Percentiles rank a stretch among this genome's conserved stretches.
Conservation (phyloP, 2,113 vertebrate genomes). For the Garra rufa region DNA sequence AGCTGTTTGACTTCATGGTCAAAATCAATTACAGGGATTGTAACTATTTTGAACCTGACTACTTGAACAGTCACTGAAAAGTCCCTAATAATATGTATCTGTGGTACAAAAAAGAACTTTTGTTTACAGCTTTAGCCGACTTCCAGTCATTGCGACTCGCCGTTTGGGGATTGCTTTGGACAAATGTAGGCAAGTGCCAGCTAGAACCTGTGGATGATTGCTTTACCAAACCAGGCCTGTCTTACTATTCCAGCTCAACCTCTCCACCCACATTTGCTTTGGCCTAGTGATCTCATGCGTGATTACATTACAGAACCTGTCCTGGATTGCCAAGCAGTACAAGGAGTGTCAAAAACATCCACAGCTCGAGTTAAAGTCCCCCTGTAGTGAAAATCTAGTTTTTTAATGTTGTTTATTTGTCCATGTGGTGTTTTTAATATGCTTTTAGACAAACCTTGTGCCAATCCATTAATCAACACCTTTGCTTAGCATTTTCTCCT, state of each 20-base stretch:
- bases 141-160: neutral
- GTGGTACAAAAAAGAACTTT: neutral
- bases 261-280: conserved; percentile 11
- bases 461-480: too few species aligned
- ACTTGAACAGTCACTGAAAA: neutral
- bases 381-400: too few species aligned
- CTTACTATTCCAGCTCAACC: neutral
- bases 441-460: too few species aligned
- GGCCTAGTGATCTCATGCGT: neutral
- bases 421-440: too few species aligned
- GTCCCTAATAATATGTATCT: too few species aligned
- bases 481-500: too few species aligned
- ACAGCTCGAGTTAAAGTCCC: neutral
- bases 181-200: neutral
- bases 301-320: conserved; percentile 8
- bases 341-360: neutral
- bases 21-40: conserved; percentile 1
- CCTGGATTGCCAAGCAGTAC: neutral
- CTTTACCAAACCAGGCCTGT: conserved; percentile 14
- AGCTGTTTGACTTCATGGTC: conserved; percentile 2
- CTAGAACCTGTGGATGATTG: neutral
- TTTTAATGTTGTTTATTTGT: too few species aligned
- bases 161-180: neutral
- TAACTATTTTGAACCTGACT: neutral
- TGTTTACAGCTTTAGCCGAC: neutral